A percentile compares a stretch with the other conserved stretches of the same genome.
These are phyloP conservation scores for Henricia sp. DNA, from an alignment of 53 echinoderm and acorn worm genomes.

Conservation along the genomic window DNA sequence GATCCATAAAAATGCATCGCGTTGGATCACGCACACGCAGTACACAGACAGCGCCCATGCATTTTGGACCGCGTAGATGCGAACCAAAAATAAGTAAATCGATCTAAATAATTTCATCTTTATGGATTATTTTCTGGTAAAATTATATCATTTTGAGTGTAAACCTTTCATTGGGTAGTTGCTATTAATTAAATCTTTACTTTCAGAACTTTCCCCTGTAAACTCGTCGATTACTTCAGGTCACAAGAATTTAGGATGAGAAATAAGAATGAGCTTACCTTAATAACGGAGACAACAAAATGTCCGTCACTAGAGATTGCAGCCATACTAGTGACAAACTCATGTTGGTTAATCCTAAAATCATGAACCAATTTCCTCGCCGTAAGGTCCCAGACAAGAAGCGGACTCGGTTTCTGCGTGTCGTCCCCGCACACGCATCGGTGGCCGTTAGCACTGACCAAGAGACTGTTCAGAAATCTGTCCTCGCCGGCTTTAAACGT, in stretches of 20 bases:
- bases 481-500: conserved; percentile 98
- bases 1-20: no score
- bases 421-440: conserved; percentile 96
- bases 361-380: conserved; percentile 94
- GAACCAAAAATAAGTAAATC: no score
- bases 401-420: conserved; percentile 97
- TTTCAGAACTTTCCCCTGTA: no score
- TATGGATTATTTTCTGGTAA: no score
- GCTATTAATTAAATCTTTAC: no score
- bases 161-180: no score
- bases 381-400: conserved; percentile 92
- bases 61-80: no score
- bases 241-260: background rate
- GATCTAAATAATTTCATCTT: no score
- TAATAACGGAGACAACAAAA: conserved; percentile 97
- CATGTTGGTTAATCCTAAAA: conserved; percentile 96
- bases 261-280: conserved; percentile 65
- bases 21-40: no score
- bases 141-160: no score
- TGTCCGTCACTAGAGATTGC: conserved; percentile 96
- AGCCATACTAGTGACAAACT: conserved; percentile 96
- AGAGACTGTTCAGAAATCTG: conserved; percentile 92
- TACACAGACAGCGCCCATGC: no score
- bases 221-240: background rate
- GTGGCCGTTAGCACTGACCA: conserved; percentile 96